Evolutionary conservation across 2,888 invertebrate species (phyloP).

Genomic region (Pediacus dermestoides): DNA sequence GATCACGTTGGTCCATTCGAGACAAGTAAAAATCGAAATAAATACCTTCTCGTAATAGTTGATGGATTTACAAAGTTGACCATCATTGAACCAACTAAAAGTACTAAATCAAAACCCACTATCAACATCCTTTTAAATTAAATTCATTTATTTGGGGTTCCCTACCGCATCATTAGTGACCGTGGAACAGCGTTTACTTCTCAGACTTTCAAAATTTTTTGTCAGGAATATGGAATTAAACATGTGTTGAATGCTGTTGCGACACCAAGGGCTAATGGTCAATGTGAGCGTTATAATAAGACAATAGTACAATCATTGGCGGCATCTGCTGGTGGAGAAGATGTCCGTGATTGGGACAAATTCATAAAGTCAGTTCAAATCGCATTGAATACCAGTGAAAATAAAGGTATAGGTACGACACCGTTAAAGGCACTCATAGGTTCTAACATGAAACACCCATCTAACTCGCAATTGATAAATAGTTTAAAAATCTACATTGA

Average conservation of each 20-base stretch:
- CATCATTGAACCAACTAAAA: slow-evolving; percentile 27
- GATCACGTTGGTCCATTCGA: slow-evolving; percentile 36
- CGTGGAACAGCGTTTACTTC: slow-evolving; percentile 23
- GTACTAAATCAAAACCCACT: slow-evolving; percentile 21
- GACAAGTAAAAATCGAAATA: slow-evolving; percentile 25
- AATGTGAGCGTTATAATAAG: slow-evolving; percentile 12
- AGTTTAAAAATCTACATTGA: slow-evolving; percentile 14
- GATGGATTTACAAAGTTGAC: slow-evolving; percentile 34
- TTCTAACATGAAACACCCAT: slow-evolving; percentile 13
- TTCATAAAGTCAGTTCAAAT: slow-evolving; percentile 25
- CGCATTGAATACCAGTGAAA: slow-evolving; percentile 28
- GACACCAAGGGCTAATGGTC: slow-evolving; percentile 14
- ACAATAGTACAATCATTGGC: too few species aligned
- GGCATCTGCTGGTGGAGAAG: slow-evolving; percentile 20
- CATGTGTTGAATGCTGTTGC: slow-evolving; percentile 22
- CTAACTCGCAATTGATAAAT: slow-evolving; percentile 4
- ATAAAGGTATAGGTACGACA: slow-evolving; percentile 20
- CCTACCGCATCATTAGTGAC: slow-evolving; percentile 18
- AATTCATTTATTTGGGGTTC: slow-evolving; percentile 28
- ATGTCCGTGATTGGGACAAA: slow-evolving; percentile 26
- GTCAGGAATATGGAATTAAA: slow-evolving; percentile 13
- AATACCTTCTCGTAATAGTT: slow-evolving; percentile 28
- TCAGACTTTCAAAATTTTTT: slow-evolving; percentile 16
- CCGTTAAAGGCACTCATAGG: slow-evolving; percentile 23
- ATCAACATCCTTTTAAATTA: slow-evolving; percentile 19